phyloP scores from a whole-genome alignment of 2,888 invertebrate genomes.

The Scotopteryx bipunctaria region DNA sequence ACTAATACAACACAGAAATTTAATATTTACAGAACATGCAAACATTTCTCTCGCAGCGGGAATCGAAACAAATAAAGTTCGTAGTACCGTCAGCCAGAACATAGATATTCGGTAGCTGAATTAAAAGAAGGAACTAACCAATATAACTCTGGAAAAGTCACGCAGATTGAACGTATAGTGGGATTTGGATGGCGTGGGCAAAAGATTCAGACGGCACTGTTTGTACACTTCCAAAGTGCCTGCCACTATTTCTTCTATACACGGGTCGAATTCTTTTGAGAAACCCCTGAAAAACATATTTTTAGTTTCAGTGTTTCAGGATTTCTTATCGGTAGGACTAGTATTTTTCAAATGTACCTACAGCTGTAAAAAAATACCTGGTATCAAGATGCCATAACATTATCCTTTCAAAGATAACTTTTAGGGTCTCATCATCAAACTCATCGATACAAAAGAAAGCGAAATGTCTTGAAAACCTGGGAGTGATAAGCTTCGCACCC shows the following conservation, averaged over 20 bases:
- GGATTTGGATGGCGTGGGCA: conserved; percentile 96
- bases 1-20: too few species aligned
- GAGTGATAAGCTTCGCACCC: conserved; percentile 92
- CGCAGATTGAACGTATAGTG: conserved; percentile 97
- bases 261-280: conserved; percentile 96
- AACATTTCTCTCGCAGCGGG: too few species aligned
- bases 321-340: too few species aligned
- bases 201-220: conserved; percentile 89
- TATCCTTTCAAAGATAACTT: conserved; percentile 94
- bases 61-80: too few species aligned
- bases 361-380: conserved; percentile 77
- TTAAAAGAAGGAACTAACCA: conserved; percentile 80
- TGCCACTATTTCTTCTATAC: conserved; percentile 93
- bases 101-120: too few species aligned
- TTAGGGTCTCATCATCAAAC: conserved; percentile 92
- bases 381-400: conserved; percentile 97
- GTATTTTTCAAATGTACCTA: too few species aligned
- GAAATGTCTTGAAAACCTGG: conserved; percentile 94
- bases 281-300: conserved; percentile 88
- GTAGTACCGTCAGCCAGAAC: background rate
- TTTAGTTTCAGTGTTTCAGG: background rate
- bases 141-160: conserved; percentile 96
- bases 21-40: too few species aligned
- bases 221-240: conserved; percentile 95
- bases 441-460: conserved; percentile 93